A percentile compares a stretch with the other conserved stretches of the same genome.
Evolutionary conservation across 2,888 invertebrate genomes (phyloP).

Genomic region (Nudaria mundana): DNA sequence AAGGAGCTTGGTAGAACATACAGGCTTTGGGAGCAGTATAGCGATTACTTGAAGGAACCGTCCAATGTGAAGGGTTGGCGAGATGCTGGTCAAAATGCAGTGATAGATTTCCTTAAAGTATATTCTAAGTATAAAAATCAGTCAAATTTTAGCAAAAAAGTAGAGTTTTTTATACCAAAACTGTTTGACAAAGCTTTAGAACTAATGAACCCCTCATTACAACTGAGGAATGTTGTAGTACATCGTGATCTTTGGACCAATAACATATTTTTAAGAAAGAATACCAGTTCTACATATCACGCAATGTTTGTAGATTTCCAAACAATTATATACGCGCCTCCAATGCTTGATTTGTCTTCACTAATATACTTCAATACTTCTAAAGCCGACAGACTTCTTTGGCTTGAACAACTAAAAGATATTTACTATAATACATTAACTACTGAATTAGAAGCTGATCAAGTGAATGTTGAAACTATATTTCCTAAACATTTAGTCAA

Average conservation of each 20-base stretch:
- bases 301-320: constrained; percentile 86
- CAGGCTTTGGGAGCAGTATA: constrained; percentile 62
- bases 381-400: constrained; percentile 57
- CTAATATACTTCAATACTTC: constrained; percentile 79
- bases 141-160: constrained; percentile 37
- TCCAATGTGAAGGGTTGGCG: constrained; percentile 47
- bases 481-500: constrained; percentile 38
- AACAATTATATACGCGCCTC: constrained; percentile 83
- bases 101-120: constrained; percentile 54
- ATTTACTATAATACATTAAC: constrained; percentile 77
- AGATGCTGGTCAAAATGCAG: constrained; percentile 58
- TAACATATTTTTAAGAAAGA: constrained; percentile 77
- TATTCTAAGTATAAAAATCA: constrained; percentile 53
- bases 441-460: constrained; percentile 56
- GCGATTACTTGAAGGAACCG: constrained; percentile 53
- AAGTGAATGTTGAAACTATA: constrained; percentile 41
- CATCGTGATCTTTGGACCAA: constrained; percentile 84
- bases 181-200: constrained; percentile 46
- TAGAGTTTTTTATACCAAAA: constrained; percentile 42
- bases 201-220: constrained; percentile 60
- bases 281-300: constrained; percentile 51
- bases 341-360: constrained; percentile 83
- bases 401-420: constrained; percentile 68
- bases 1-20: constrained; percentile 52
- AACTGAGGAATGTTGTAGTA: constrained; percentile 73